Percentiles rank a stretch among this genome's conserved stretches.
Conservation (phyloP, 2,888 invertebrate species). For the Mesoligia furuncula region DNA sequence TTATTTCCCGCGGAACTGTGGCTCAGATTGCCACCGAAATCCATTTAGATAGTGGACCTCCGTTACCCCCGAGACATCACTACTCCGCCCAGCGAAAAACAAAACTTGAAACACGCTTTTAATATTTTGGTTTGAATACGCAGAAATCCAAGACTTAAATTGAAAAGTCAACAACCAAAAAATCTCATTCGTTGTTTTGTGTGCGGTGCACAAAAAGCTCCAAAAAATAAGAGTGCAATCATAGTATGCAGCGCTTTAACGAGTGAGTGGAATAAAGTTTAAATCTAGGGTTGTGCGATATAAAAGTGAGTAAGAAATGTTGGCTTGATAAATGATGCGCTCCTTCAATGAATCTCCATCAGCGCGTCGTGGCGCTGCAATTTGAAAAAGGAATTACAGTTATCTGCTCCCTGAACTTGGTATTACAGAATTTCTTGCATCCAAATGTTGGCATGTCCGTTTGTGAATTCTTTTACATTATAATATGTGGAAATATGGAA, state of each 20-base stretch:
- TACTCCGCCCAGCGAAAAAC: constrained; percentile 22
- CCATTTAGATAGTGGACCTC: constrained; percentile 59
- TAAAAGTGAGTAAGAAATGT: constrained; percentile 82
- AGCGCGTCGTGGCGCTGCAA: constrained; percentile 80
- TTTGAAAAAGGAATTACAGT: constrained; percentile 83
- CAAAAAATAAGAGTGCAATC: constrained; percentile 77
- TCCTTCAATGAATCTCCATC: constrained; percentile 88
- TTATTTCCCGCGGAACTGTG: constrained; percentile 65
- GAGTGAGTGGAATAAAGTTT: constrained; percentile 78
- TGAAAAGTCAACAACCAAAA: constrained; percentile 59
- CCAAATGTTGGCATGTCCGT: constrained; percentile 46
- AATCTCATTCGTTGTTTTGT: constrained; percentile 50
- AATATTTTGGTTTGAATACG: constrained; percentile 42
- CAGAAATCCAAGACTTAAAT: constrained; percentile 53
- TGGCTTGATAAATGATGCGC: constrained; percentile 86
- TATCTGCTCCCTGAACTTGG: constrained; percentile 72
- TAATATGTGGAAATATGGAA: constrained; percentile 23
- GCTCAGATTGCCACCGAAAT: constrained; percentile 49
- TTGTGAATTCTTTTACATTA: constrained; percentile 20
- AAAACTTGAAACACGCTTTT: constrained; percentile 39
- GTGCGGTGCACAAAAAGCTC: constrained; percentile 69
- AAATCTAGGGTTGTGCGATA: constrained; percentile 78
- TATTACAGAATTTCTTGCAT: constrained; percentile 67
- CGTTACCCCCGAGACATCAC: constrained; percentile 36
- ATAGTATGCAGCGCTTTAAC: constrained; percentile 76